phyloP scores from a whole-genome alignment of 2,888 invertebrate genomes.

The Conus canariensis region DNA sequence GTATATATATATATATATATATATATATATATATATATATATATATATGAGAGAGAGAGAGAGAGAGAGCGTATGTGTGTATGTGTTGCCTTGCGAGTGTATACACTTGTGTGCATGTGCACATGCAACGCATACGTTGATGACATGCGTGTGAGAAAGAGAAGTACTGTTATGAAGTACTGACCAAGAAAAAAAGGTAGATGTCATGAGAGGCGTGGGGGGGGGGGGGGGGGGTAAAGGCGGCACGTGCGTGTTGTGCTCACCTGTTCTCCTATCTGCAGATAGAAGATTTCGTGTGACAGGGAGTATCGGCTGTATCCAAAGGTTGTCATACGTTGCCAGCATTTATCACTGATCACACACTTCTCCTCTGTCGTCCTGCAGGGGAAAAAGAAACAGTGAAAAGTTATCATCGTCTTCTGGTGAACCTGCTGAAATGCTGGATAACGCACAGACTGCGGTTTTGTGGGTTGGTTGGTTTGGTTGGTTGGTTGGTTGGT shows the following conservation, averaged over 20 bases:
- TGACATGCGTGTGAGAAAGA: not conserved
- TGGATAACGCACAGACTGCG: too few relatives aligned
- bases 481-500: too few relatives aligned
- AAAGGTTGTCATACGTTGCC: conserved; percentile 71
- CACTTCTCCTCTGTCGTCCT: conserved; percentile 53
- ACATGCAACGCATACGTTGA: conserved; percentile 13
- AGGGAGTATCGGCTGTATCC: conserved; percentile 74
- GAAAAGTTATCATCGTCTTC: too few relatives aligned
- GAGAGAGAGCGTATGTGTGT: conserved; percentile 28
- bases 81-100: not conserved
- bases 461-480: too few relatives aligned
- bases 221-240: too few relatives aligned
- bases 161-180: too few relatives aligned
- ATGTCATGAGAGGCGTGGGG: too few relatives aligned
- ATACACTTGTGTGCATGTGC: not conserved
- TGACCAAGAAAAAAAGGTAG: too few relatives aligned
- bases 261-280: conserved; percentile 73
- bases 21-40: too few relatives aligned
- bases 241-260: not conserved
- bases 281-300: conserved; percentile 75
- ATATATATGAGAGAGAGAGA: too few relatives aligned
- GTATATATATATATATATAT: too few relatives aligned
- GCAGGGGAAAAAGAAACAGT: not conserved
- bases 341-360: conserved; percentile 69
- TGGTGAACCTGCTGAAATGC: not conserved